A percentile compares a stretch with the other conserved stretches of the same genome.
Evolutionary conservation across 2,113 vertebrate genomes (phyloP).

Genomic region (Pluvialis apricaria): DNA sequence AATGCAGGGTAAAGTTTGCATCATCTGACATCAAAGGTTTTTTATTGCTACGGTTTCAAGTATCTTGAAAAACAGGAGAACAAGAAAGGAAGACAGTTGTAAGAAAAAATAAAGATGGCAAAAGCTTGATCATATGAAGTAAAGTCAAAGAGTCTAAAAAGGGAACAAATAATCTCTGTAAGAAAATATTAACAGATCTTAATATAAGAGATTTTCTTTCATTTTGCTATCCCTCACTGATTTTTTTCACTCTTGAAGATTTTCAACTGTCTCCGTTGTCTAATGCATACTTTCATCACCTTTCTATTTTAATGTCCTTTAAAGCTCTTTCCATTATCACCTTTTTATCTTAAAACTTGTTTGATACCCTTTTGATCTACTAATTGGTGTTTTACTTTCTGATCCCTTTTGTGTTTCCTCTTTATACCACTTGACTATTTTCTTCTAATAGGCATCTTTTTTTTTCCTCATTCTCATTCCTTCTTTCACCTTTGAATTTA

Average conservation of each 20-base stretch:
- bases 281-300: background rate
- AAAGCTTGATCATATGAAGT: background rate
- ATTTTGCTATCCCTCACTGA: background rate
- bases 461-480: background rate
- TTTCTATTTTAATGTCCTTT: background rate
- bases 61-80: background rate
- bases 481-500: background rate
- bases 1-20: background rate
- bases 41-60: background rate
- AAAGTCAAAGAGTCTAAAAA: background rate
- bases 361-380: constrained; percentile 12
- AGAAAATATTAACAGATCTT: background rate
- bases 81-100: background rate
- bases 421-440: background rate
- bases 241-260: background rate
- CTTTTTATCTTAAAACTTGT: constrained; percentile 6
- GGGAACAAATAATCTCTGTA: background rate
- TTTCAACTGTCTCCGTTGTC: background rate
- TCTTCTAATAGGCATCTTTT: background rate
- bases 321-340: background rate
- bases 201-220: background rate
- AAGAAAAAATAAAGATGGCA: background rate
- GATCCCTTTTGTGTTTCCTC: background rate
- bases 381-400: constrained; percentile 10
- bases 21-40: background rate